phyloP scores from a whole-genome alignment of 2,797 vertebrate species.

The Nothura maculosa region DNA sequence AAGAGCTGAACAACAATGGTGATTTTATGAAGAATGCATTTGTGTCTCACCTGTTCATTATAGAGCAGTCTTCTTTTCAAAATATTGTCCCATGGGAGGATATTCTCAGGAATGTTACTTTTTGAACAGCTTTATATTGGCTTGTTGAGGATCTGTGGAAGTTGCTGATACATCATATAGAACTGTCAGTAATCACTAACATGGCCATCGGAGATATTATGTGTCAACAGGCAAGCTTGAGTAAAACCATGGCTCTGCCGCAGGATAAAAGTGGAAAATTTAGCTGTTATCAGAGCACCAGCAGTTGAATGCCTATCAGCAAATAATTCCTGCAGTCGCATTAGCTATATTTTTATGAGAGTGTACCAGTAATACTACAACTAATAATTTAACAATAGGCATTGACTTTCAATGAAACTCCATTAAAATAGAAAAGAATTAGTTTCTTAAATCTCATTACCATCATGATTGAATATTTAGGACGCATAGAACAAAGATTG shows the following conservation, averaged over 20 bases:
- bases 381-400: neutral
- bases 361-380: neutral
- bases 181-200: neutral
- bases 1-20: neutral
- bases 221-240: neutral
- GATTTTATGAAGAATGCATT: neutral
- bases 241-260: neutral
- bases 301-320: neutral
- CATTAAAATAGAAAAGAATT: neutral
- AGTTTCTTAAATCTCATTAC: neutral
- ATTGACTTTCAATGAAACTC: neutral
- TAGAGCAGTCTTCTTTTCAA: neutral
- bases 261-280: neutral
- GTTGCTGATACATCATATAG: neutral
- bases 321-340: neutral
- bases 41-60: neutral
- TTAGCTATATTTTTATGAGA: neutral
- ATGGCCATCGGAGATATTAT: neutral
- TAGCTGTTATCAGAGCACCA: neutral
- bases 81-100: neutral
- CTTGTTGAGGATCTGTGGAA: neutral
- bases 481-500: neutral
- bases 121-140: neutral
- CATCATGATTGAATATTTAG: neutral
- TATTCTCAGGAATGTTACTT: neutral